Base-by-base conservation (phyloP, 2,113 vertebrate genomes). In the Calypte anna region DNA sequence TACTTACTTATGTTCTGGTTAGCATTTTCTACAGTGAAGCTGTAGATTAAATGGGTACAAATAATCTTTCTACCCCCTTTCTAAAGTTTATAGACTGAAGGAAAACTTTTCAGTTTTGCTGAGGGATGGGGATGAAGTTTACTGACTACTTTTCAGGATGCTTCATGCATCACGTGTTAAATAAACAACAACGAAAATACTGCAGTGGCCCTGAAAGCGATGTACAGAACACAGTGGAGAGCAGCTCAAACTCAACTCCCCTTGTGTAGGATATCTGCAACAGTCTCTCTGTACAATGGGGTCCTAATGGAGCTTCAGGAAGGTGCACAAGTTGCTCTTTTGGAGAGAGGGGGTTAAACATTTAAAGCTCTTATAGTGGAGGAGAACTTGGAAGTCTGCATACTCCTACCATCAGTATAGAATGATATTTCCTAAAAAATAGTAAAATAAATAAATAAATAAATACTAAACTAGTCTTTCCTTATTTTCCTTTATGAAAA, bases 271-370 rank as follows among this genome's bases (percentile, higher is more conserved):
- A 14, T 68, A 21, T 57, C 21, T 73, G 76, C 63, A 77, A 9
- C 7, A 51, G 2, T n/a, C 27, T 73, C 10, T 63, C 8, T 22
- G 38, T 8, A 3, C 48, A 40, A 27, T 55, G 44, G 36, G 24
- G 18, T 54, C 0, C 0, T 69, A 57, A 44, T 12, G 11, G 8
- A 58, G 43, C 62, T 66, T 53, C 51, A 46, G 58, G 40, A 86
- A 62, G 33, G 46, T 40, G 51, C 48, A 21, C 53, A 36, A 58
- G 43, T 38, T 74, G 54, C 2, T 48, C 4, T 64, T 93, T 43
- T 12, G 20, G 30, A 73, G 44, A 68, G 23, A 33, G 12, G 1
- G 25, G 8, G 6, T 69, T 93, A 55, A 61, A 80, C 58, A 15
- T 83, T 88, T 81, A 83, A 86, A 57, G 9, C 10, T 61, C 6